Evolutionary conservation across 2,888 invertebrate genomes (phyloP), one percentile per base, ranked within the genome.

Genomic region (Mermis nigrescens): DNA sequence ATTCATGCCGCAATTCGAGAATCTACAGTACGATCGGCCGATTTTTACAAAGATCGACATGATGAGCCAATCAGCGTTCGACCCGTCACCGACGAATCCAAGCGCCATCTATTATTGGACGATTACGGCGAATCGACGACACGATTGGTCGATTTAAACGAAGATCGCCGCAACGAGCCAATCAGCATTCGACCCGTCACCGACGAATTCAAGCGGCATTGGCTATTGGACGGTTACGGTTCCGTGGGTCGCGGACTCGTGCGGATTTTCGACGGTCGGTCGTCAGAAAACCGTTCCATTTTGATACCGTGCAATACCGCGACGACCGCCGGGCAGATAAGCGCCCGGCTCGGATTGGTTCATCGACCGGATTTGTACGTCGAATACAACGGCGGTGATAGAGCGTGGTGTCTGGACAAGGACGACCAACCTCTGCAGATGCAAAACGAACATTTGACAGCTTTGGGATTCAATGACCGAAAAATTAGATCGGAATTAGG

Each of bases 381-480:
- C 15, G 74, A 75, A 64, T 64, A 70, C 45, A 72, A 72, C 62
- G 74, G 74, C 0, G n/a, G n/a, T n/a, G 74, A 75, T 62, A 67
- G 71, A 24, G 71, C 74, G 55, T 65, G 70, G 12, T 64, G 75
- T 24, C 65, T 75, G 62, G 72, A 74, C 52, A 68, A 71, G 0
- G 70, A 70, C 63, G 75, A 75, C 53, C 69, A 71, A 63, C 76
- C 76, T 0, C 65, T 76, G 61, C 70, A 68, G 2, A 65, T 76
- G 54, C 75, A 76, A 68, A 75, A 75, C 64, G 74, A 75, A 59
- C 73, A 71, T 63, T 67, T 75, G 48, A 64, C 68, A 31, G 68
- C 66, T n/a, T 67, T 75, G 24, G 75, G 75, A 1, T 72, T 70
- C 65, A 64, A 63, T 1, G 70, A 74, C 57, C 63, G 68, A 12